Evolutionary conservation across 2,113 vertebrate species (phyloP), one percentile per base, ranked within the genome.

Genomic region (Elachura formosa): DNA sequence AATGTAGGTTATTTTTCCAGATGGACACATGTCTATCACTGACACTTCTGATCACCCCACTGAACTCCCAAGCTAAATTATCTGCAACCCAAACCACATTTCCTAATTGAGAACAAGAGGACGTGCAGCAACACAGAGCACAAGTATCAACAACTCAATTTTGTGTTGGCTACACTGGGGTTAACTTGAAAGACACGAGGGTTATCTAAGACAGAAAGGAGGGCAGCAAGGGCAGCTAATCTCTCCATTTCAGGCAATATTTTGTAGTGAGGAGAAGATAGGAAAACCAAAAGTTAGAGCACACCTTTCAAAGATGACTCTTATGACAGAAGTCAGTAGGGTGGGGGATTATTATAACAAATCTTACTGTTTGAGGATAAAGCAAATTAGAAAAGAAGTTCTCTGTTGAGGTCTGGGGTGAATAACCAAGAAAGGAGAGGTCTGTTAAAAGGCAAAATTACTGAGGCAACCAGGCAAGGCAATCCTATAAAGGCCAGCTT

Each of bases 201-300:
- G 34, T 94, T 95, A 94, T 87, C 83, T 83, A 46, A 45, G 84
- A 43, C 51, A 73, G 62, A 75, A 92, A 68, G 64, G 61, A 93
- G 36, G 82, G 64, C 31, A 90, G 38, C 41, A 45, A 81, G 26
- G 72, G 33, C 49, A 95, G 90, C 56, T 95, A 72, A 96, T 91
- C 88, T 94, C 89, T 71, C 79, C 25, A 64, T 64, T 93, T 96
- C 91, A 96, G 87, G 69, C 76, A 88, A 10, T 61, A 62, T 51
- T 93, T 85, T 72, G 54, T 12, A 67, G 38, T 28, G 11, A 2
- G 38, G 23, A 49, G 16, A 19, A 6, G 10, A 17, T 25, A 16
- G 10, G 8, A 12, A 13, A 45, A 76, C 9, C 66, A 64, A 28
- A 91, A 31, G 45, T 38, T 62, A 24, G 28, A 33, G n/a, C n/a